These are phyloP conservation scores for Pseudotriccus pelzelni DNA, from an alignment of 2,797 vertebrate species.

Conservation along the genomic window DNA sequence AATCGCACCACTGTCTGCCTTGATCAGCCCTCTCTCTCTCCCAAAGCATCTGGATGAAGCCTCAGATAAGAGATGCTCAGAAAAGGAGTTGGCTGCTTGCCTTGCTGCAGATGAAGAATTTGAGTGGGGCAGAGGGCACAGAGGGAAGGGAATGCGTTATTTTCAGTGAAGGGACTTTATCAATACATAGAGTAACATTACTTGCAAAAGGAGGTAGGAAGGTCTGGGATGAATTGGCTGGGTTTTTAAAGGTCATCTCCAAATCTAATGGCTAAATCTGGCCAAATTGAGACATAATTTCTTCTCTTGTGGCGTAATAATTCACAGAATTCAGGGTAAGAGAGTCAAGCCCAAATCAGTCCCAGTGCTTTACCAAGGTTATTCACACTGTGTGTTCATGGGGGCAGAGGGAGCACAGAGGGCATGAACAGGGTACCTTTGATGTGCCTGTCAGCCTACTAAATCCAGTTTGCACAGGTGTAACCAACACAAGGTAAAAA, in stretches of 20 bases:
- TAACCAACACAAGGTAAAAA: neutral
- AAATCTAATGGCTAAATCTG: neutral
- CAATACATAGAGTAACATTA: neutral
- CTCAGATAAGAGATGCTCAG: constrained; percentile 72
- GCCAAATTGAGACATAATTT: neutral
- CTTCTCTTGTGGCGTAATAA: neutral
- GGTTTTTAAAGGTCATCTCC: neutral
- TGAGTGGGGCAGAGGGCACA: neutral
- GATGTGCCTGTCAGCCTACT: neutral
- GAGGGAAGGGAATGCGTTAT: neutral
- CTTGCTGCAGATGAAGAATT: constrained; percentile 49
- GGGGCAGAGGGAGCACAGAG: rapidly evolving
- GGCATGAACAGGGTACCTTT: neutral
- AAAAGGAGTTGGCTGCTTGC: constrained; percentile 68
- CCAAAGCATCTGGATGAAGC: constrained; percentile 46
- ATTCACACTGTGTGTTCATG: neutral
- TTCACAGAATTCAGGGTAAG: neutral
- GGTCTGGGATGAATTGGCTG: neutral
- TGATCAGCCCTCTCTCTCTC: constrained; percentile 21
- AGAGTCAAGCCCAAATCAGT: neutral
- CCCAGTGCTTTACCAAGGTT: neutral
- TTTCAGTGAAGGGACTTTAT: neutral
- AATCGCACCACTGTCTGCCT: constrained; percentile 56
- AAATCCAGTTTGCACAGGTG: neutral
- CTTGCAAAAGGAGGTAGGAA: neutral